phyloP scores from a whole-genome alignment of 2,113 vertebrate species.

The Corvus moneduloides region DNA sequence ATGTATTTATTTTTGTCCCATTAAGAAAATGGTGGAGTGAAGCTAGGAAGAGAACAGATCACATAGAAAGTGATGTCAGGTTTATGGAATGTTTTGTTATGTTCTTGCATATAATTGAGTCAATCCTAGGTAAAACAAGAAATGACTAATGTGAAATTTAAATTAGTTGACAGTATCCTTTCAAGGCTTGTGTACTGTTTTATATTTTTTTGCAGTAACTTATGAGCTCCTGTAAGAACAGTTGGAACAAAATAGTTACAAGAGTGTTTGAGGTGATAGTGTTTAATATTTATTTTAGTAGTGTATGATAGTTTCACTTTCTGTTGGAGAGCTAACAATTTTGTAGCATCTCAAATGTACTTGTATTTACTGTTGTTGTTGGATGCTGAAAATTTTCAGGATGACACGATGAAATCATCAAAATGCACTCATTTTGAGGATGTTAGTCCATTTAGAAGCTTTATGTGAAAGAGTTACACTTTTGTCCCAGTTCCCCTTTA shows the following conservation, averaged over 20 bases:
- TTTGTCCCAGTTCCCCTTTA: neutral
- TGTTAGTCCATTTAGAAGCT: neutral
- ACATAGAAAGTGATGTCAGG: neutral
- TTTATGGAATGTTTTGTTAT: neutral
- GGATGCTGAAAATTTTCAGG: neutral
- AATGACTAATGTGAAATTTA: neutral
- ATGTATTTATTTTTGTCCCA: neutral
- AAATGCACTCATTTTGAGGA: accelerated
- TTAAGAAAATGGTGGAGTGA: neutral
- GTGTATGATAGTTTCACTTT: neutral
- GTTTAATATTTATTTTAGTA: neutral
- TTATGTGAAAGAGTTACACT: neutral
- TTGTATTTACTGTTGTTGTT: neutral
- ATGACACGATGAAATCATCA: accelerated
- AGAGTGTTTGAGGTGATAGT: neutral
- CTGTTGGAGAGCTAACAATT: neutral
- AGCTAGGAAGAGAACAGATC: neutral
- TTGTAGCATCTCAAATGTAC: neutral
- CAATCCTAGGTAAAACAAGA: neutral
- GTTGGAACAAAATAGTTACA: neutral
- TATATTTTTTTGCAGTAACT: neutral
- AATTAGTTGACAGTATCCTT: neutral
- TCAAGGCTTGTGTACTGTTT: neutral
- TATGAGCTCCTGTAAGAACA: neutral
- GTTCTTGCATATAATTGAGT: neutral